Evolutionary conservation across 2,797 vertebrate species (phyloP).

Genomic region (Acrossocheilus fasciatus): DNA sequence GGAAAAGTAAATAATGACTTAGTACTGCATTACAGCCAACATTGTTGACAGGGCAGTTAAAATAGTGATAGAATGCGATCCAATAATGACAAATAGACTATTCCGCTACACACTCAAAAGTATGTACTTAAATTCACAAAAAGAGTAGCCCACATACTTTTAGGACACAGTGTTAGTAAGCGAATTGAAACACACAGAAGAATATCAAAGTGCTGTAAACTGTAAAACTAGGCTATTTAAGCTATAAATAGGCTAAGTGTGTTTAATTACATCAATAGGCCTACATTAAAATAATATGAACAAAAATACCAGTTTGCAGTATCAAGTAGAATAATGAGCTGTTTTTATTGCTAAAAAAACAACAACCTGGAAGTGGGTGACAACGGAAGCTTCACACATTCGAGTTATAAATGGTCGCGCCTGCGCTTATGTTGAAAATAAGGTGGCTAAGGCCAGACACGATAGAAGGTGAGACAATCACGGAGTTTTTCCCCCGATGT

Average conservation of each 20-base stretch:
- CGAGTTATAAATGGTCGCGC: neutral
- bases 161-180: neutral
- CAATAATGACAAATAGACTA: neutral
- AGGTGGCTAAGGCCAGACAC: slow-evolving; percentile 13
- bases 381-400: neutral
- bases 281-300: neutral
- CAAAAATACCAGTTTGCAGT: neutral
- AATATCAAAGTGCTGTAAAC: neutral
- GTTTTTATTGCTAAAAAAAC: neutral
- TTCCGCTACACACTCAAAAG: neutral
- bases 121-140: neutral
- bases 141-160: neutral
- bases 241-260: neutral
- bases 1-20: neutral
- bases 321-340: neutral
- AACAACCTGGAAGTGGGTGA: neutral
- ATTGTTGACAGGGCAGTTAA: neutral
- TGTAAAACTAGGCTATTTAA: neutral
- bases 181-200: neutral
- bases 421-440: neutral
- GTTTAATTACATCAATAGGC: neutral
- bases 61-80: neutral
- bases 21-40: neutral
- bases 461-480: slow-evolving; percentile 43
- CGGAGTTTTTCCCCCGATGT: slow-evolving; percentile 51